phyloP scores from a whole-genome alignment of 2,113 vertebrate genomes.

The rabbit (Oryctolagus cuniculus) region DNA sequence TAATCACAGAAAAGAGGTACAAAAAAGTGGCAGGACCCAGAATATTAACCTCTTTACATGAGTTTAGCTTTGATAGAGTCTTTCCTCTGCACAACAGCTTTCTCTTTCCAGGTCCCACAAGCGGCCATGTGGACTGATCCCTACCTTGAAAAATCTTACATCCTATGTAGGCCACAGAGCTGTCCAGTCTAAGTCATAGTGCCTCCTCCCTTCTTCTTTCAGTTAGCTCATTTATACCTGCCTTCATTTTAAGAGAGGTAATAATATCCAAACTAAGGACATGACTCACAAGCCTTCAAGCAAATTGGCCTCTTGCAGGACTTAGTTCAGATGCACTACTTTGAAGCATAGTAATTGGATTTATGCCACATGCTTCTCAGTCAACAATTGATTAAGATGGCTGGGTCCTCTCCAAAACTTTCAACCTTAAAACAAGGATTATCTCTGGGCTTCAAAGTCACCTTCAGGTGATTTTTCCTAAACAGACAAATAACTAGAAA shows the following conservation, averaged over 20 bases:
- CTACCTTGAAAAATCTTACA: background rate
- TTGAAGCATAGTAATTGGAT: conserved; percentile 65
- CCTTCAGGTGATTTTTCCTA: conserved; percentile 76
- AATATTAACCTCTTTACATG: background rate
- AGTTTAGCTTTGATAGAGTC: no score
- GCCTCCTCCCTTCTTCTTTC: background rate
- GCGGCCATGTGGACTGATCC: background rate
- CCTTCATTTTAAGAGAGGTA: background rate
- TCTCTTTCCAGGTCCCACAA: background rate
- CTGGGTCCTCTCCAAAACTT: conserved; percentile 72
- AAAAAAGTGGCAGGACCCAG: background rate
- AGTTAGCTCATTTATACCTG: background rate
- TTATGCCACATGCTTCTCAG: conserved; percentile 57
- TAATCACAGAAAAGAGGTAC: background rate
- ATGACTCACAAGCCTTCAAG: background rate
- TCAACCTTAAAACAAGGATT: conserved; percentile 69
- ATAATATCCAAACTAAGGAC: background rate
- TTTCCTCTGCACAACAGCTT: background rate
- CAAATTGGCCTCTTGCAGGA: conserved; percentile 61
- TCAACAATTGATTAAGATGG: conserved; percentile 39
- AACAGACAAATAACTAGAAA: conserved; percentile 44
- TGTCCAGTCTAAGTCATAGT: background rate
- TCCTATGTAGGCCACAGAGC: background rate
- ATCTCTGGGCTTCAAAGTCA: conserved; percentile 78
- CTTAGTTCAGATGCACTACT: conserved; percentile 56